A percentile compares a stretch with the other conserved stretches of the same genome.
Evolutionary conservation across 1,140 invertebrate genomes (phyloP).

Genomic region (Drosophila insularis): DNA sequence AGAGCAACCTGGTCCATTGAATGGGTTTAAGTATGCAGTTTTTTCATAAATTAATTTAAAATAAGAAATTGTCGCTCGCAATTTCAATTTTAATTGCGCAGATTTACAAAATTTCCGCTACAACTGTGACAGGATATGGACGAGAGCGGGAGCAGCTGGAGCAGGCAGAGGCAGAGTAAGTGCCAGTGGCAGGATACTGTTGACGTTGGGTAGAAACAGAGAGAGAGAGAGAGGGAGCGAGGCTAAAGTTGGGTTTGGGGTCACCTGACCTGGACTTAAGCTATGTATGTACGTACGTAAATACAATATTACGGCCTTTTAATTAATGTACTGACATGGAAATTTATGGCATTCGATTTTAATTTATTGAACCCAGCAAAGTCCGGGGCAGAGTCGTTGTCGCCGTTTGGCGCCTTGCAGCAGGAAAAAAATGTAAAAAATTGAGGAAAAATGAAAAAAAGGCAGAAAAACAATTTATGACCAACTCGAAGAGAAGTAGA

Average conservation of each 20-base stretch:
- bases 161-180: not conserved
- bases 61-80: not conserved
- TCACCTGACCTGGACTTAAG: slow-evolving; percentile 62
- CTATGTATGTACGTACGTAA: slow-evolving; percentile 18
- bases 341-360: slow-evolving; percentile 81
- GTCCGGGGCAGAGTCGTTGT: slow-evolving; percentile 29
- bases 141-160: not conserved
- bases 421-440: not conserved
- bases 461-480: slow-evolving; percentile 55
- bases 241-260: slow-evolving; percentile 1
- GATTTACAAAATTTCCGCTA: slow-evolving; percentile 52
- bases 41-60: slow-evolving; percentile 13
- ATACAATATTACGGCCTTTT: slow-evolving; percentile 76
- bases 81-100: slow-evolving; percentile 51
- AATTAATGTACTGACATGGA: slow-evolving; percentile 81
- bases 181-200: not conserved
- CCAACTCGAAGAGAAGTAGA: slow-evolving; percentile 34
- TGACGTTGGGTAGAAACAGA: not conserved
- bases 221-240: not conserved
- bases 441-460: not conserved
- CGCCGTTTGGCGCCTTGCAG: slow-evolving; percentile 44
- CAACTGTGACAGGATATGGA: slow-evolving; percentile 5
- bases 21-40: slow-evolving; percentile 6
- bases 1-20: not conserved
- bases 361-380: slow-evolving; percentile 67